Evolutionary conservation across 2,888 invertebrate genomes (phyloP), one percentile per base, ranked within the genome.

Genomic region (Lymantria dispar): DNA sequence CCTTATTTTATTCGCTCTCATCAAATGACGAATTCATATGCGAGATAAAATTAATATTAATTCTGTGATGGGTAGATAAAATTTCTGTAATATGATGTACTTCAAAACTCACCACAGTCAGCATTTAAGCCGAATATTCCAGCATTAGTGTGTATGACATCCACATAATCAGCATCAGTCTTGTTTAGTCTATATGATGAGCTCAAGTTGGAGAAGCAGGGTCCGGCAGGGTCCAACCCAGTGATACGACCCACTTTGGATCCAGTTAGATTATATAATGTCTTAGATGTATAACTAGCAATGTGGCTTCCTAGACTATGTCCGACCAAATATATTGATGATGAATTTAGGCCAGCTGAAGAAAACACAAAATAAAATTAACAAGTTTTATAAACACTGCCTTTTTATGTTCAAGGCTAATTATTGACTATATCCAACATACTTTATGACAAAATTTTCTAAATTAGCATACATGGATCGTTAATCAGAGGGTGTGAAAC

Each of bases 301-400:
- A 90, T 84, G 68, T 91, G 90, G 0, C 85, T 68, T 10, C 91
- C 91, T 1, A 91, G 78, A 41, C 90, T 90, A 79, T 90, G 91
- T 0, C 91, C 91, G 13, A 91, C 74, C 8, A 90, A 60, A 62
- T 89, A 85, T 50, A 90, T 82, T 0, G 66, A 49, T 0, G 68
- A 53, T 0, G 86, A 79, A 3, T 75, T 59, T 7, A 81, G 62
- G 7, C 87, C 89, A 22, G 67, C 89, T 89, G 72, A 0, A 31
- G 10, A 40, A 40, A 11, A 38, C 3, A 38, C 1, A 8, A 38
- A 12, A 8, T 38, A 38, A 22, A 22, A 3, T 3, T 22, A 22
- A 22, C 5, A 22, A 22, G 22, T 22, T 22, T 22, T 22, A 22
- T 5, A 5, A 3, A 22, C 22, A 22, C 22, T 3, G 22, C 5